phyloP scores from a whole-genome alignment of 2,888 invertebrate genomes.

The Spialia ferax region DNA sequence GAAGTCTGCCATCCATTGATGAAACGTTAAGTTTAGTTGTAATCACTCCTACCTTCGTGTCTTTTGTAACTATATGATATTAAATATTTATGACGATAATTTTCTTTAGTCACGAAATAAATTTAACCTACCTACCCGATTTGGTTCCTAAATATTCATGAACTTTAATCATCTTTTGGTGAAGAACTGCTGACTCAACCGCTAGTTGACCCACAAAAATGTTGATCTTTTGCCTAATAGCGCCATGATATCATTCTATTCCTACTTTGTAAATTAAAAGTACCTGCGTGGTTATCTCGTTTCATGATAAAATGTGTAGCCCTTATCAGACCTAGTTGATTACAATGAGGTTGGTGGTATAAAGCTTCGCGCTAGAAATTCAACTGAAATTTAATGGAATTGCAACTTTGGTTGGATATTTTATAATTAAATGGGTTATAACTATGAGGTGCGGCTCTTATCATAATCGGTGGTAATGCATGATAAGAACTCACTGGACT shows the following conservation, averaged over 20 bases:
- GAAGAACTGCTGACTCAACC: slow-evolving; percentile 13
- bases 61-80: too few species aligned
- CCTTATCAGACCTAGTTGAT: slow-evolving; percentile 77
- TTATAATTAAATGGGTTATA: slow-evolving; percentile 54
- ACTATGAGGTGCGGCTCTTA: slow-evolving; percentile 70
- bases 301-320: slow-evolving; percentile 62
- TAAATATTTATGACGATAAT: too few species aligned
- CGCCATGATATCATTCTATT: slow-evolving; percentile 67
- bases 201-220: slow-evolving; percentile 57
- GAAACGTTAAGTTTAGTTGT: too few species aligned
- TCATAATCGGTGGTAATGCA: slow-evolving; percentile 49
- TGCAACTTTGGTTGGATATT: slow-evolving; percentile 19
- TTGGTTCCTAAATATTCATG: too few species aligned
- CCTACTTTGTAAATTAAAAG: slow-evolving; percentile 57
- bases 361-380: slow-evolving; percentile 55
- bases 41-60: background rate
- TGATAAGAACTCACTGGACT: slow-evolving; percentile 17
- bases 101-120: too few species aligned
- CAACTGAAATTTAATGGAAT: slow-evolving; percentile 42
- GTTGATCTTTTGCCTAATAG: slow-evolving; percentile 56
- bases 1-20: slow-evolving; percentile 54
- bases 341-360: slow-evolving; percentile 53
- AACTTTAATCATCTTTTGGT: slow-evolving; percentile 19
- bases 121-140: too few species aligned
- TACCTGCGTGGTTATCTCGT: slow-evolving; percentile 61